Percentiles rank a stretch among this genome's conserved stretches.
Evolutionary conservation across 2,888 invertebrate genomes (phyloP).

Genomic region (Beris chalybata): DNA sequence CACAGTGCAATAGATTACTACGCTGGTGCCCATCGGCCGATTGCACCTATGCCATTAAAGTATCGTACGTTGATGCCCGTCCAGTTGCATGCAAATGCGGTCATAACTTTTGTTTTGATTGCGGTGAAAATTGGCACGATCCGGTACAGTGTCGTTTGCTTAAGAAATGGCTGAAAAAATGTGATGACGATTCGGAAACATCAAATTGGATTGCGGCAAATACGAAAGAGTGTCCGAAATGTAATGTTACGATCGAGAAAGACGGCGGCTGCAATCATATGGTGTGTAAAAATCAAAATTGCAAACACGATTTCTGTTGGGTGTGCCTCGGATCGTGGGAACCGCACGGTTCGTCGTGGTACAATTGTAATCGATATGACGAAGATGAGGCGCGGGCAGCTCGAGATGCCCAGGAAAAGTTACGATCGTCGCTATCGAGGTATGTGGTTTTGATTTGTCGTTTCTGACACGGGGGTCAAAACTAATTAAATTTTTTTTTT

Average conservation of each 20-base stretch:
- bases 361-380: constrained; percentile 96
- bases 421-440: constrained; percentile 90
- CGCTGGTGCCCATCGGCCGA: constrained; percentile 99
- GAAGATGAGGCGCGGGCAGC: constrained; percentile 96
- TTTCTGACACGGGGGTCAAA: not conserved
- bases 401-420: constrained; percentile 92
- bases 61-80: constrained; percentile 86
- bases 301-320: constrained; percentile 99
- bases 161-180: constrained; percentile 97
- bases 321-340: constrained; percentile 99
- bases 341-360: constrained; percentile 97
- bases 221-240: constrained; percentile 98
- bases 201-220: constrained; percentile 99
- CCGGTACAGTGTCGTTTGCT: constrained; percentile 93
- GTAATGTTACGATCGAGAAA: constrained; percentile 94
- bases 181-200: constrained; percentile 98
- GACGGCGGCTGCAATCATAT: constrained; percentile 99
- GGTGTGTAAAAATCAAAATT: constrained; percentile 97
- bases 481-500: not conserved
- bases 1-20: constrained; percentile 88
- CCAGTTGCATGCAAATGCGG: constrained; percentile 92
- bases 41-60: constrained; percentile 94
- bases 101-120: constrained; percentile 93
- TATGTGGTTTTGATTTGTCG: constrained; percentile 58
- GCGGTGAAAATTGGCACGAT: constrained; percentile 98